Percentiles rank a stretch among this genome's conserved stretches.
Conservation (phyloP, 2,797 vertebrate genomes). For the Acestrorhynchus altus region DNA sequence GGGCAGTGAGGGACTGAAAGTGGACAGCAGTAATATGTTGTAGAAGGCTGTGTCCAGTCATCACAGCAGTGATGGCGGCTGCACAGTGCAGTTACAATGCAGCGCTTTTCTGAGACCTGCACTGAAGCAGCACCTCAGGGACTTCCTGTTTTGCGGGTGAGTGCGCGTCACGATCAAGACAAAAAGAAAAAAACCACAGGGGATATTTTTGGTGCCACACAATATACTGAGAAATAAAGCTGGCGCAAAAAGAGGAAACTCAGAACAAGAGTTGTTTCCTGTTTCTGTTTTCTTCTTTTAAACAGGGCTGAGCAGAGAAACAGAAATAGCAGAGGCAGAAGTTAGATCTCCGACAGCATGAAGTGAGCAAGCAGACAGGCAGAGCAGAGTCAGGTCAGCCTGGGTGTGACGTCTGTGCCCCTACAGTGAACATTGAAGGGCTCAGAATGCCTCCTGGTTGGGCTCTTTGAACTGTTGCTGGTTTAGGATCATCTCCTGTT, state of each 20-base stretch:
- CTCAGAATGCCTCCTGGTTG: neutral
- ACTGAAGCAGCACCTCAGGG: conserved; percentile 31
- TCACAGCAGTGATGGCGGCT: neutral
- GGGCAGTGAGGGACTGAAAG: neutral
- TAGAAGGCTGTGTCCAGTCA: neutral
- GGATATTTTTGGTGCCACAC: conserved; percentile 58
- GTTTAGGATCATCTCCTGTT: neutral
- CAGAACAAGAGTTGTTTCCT: conserved; percentile 61
- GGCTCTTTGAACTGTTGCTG: conserved; percentile 7
- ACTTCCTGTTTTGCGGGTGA: conserved; percentile 55
- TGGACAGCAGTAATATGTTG: neutral
- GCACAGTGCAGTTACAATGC: neutral
- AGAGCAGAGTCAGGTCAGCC: neutral
- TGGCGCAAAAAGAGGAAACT: conserved; percentile 60
- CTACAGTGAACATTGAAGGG: neutral
- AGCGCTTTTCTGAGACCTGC: conserved; percentile 7
- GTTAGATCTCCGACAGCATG: conserved; percentile 14
- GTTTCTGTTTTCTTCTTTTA: conserved; percentile 63
- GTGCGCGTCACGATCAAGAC: conserved; percentile 17
- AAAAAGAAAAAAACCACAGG: conserved; percentile 36
- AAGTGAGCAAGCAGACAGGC: conserved; percentile 5
- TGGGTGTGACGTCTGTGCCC: neutral
- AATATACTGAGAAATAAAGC: conserved; percentile 50
- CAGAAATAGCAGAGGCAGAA: conserved; percentile 38
- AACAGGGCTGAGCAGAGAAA: conserved; percentile 43